These are phyloP conservation scores for Drosophila pseudoananassae DNA, from an alignment of 1,140 invertebrate genomes.

Conservation along the genomic window DNA sequence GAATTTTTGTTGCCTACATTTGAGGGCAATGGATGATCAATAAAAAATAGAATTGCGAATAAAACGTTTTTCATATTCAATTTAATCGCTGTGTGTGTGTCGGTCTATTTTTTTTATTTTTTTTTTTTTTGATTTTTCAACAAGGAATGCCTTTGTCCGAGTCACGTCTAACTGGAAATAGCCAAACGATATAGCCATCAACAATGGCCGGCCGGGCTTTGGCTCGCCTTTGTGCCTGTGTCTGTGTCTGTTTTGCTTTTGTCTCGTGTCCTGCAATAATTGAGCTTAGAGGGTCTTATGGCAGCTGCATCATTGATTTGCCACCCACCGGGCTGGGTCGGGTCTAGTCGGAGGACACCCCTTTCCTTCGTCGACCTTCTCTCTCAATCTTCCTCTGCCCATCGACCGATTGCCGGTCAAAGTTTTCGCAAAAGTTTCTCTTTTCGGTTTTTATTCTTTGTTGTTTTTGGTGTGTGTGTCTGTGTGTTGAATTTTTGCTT, in stretches of 20 bases:
- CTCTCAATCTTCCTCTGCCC: background rate
- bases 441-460: conserved; percentile 36
- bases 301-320: conserved; percentile 78
- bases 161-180: conserved; percentile 48
- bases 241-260: conserved; percentile 16
- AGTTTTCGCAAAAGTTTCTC: conserved; percentile 63
- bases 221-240: conserved; percentile 17
- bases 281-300: conserved; percentile 75
- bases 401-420: conserved; percentile 36
- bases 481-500: conserved; percentile 48
- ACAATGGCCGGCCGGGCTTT: conserved; percentile 44
- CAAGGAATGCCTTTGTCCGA: conserved; percentile 35
- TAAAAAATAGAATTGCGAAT: conserved; percentile 25
- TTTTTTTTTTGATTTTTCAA: conserved; percentile 17
- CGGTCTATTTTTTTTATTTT: conserved; percentile 2
- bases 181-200: conserved; percentile 54
- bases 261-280: conserved; percentile 57
- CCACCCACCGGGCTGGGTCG: conserved; percentile 16
- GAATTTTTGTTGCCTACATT: conserved; percentile 60
- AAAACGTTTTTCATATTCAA: conserved; percentile 36
- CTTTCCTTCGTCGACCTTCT: background rate
- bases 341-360: background rate
- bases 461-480: conserved; percentile 15
- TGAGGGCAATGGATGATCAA: conserved; percentile 30
- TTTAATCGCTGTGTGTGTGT: conserved; percentile 11